Base-by-base conservation (phyloP, 1,140 invertebrate species). In the Chlorops oryzae region DNA sequence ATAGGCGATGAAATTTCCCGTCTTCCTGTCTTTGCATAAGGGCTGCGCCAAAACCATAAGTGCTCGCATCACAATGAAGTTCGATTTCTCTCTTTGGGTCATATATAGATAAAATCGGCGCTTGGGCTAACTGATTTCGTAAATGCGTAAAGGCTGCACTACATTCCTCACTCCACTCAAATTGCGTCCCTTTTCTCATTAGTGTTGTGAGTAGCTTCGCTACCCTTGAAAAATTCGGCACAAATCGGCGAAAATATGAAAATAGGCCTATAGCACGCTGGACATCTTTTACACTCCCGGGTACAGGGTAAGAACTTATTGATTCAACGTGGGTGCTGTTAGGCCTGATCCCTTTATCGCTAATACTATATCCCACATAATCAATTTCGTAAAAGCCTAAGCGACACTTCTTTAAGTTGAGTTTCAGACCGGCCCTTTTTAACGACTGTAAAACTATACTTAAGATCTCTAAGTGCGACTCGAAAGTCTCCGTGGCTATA, bases 331-430 rank as follows among this genome's bases (percentile, higher is more conserved):
- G 67, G 4, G 39, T 38, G 20, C 50, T 44, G 20, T 56, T 57
- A 22, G 64, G 63, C 18, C 44, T 42, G 13, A 64, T 52, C 5
- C 20, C 46, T 5, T 52, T 54, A 25, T 45, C 28, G 12, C 39
- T 35, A 13, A 59, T 53, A n/a, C 53, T 24, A 45, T 59, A 51
- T 24, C 59, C 59, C 12, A 63, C 37, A 43, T 46, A 59, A 12
- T 58, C 48, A 13, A 58, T 55, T 45, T 54, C 32, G 7, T n/a
- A 49, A 25, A 49, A n/a, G 22, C 71, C 9, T 37, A 74, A 56
- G 10, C 60, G 21, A 27, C 61, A 62, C 52, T 75, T 75, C 46
- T 70, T 62, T 62, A 57, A 64, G 35, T 68, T 73, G 0, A 73
- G 58, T 38, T 57, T 17, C 25, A 73, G 48, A 5, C 65, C 70